phyloP scores from a whole-genome alignment of 1,140 invertebrate species.

The Gonatopus flavifemur region DNA sequence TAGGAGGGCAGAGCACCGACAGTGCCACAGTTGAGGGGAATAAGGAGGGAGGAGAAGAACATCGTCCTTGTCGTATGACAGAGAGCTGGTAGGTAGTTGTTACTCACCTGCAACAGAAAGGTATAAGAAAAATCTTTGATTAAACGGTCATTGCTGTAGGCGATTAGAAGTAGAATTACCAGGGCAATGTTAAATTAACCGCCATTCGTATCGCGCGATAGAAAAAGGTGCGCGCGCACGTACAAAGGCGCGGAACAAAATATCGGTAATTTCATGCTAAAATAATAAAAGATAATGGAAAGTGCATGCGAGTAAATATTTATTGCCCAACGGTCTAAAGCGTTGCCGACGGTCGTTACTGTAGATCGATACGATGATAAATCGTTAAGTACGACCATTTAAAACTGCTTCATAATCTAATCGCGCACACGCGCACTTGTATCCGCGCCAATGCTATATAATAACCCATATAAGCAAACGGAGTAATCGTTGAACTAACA shows the following conservation, averaged over 20 bases:
- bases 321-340: conserved; percentile 13
- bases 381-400: conserved; percentile 19
- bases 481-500: too few relatives aligned
- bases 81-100: too few relatives aligned
- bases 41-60: too few relatives aligned
- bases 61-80: too few relatives aligned
- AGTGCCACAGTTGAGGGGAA: too few relatives aligned
- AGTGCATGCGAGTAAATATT: conserved; percentile 32
- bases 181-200: too few relatives aligned
- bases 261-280: conserved; percentile 30
- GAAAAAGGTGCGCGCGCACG: conserved; percentile 11
- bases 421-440: background rate
- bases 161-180: too few relatives aligned
- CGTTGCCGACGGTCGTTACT: conserved; percentile 11
- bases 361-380: conserved; percentile 18
- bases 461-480: too few relatives aligned
- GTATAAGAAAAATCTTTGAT: conserved; percentile 23
- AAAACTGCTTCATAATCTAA: conserved; percentile 23
- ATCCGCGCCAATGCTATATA: too few relatives aligned
- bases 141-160: conserved; percentile 20
- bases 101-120: conserved; percentile 34
- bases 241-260: conserved; percentile 15
- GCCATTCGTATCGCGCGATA: conserved; percentile 19
- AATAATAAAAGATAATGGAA: conserved; percentile 35
- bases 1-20: too few relatives aligned